phyloP scores from a whole-genome alignment of 2,888 invertebrate genomes.

The Cordylochernes scorpioides region DNA sequence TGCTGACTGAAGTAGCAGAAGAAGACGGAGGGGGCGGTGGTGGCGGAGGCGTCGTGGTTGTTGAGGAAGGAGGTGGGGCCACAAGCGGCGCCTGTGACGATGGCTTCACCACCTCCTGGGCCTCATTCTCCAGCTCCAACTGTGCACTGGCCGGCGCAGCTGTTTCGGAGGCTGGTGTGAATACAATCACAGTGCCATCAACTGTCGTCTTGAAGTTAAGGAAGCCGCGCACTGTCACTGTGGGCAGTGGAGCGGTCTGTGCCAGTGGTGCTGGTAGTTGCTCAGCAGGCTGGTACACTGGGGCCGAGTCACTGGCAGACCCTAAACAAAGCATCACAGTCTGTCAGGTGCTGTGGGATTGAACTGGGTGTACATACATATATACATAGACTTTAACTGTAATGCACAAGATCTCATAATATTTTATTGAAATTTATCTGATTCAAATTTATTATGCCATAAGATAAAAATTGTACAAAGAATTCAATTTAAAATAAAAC shows the following conservation, averaged over 20 bases:
- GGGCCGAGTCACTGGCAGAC: constrained; percentile 4
- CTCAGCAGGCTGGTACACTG: constrained; percentile 8
- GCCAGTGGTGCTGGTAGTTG: constrained; percentile 5
- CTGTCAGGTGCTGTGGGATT: no score
- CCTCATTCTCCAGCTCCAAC: neutral
- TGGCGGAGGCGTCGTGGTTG: constrained; percentile 3
- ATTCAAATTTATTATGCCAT: no score
- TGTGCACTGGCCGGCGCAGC: constrained; percentile 2
- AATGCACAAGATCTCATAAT: no score
- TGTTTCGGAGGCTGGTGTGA: constrained; percentile 34
- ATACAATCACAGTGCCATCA: constrained; percentile 77
- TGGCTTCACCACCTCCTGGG: no score
- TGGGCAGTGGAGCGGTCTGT: constrained; percentile 27
- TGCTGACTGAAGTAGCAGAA: constrained; percentile 2
- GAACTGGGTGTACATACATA: no score
- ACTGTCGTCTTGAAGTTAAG: constrained; percentile 78
- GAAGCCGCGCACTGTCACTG: constrained; percentile 78
- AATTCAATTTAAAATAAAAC: no score
- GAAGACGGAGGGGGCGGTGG: constrained; percentile 4
- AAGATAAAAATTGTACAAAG: no score
- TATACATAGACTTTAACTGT: no score
- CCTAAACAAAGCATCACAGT: no score
- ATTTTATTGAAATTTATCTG: no score
- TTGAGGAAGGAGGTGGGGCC: no score
- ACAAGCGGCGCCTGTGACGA: no score